Evolutionary conservation across 2,888 invertebrate species (phyloP).

Genomic region (Perizoma affinitatum): DNA sequence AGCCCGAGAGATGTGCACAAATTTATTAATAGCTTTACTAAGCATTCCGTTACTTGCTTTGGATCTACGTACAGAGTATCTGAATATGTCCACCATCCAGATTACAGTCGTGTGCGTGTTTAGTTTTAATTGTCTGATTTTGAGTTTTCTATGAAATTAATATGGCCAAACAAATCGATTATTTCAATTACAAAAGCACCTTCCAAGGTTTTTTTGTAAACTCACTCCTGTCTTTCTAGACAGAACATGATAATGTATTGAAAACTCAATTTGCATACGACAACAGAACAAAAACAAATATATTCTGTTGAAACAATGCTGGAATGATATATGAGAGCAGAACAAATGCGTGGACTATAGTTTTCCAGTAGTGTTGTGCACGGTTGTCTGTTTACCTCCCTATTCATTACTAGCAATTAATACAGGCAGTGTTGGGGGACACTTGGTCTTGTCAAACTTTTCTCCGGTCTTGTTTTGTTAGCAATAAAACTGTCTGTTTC

Average conservation of each 20-base stretch:
- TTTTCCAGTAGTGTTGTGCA: constrained; percentile 46
- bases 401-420: constrained; percentile 31
- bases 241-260: constrained; percentile 24
- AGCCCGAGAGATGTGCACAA: too few species aligned
- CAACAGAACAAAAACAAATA: constrained; percentile 37
- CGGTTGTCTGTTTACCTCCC: constrained; percentile 48
- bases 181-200: constrained; percentile 2
- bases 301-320: constrained; percentile 32
- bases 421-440: constrained; percentile 22
- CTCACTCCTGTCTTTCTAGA: constrained; percentile 5
- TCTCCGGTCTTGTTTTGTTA: constrained; percentile 7
- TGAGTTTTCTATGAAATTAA: neutral
- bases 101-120: too few species aligned
- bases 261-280: constrained; percentile 37
- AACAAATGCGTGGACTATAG: constrained; percentile 50
- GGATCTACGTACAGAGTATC: too few species aligned
- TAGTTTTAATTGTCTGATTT: too few species aligned
- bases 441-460: constrained; percentile 1
- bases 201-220: constrained; percentile 19
- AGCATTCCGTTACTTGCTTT: too few species aligned
- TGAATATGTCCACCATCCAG: too few species aligned
- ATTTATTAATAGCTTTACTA: too few species aligned
- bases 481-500: neutral
- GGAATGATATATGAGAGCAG: constrained; percentile 30
- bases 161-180: neutral